phyloP scores from a whole-genome alignment of 2,888 invertebrate species.

The Lepidocyrtinus sp. region DNA sequence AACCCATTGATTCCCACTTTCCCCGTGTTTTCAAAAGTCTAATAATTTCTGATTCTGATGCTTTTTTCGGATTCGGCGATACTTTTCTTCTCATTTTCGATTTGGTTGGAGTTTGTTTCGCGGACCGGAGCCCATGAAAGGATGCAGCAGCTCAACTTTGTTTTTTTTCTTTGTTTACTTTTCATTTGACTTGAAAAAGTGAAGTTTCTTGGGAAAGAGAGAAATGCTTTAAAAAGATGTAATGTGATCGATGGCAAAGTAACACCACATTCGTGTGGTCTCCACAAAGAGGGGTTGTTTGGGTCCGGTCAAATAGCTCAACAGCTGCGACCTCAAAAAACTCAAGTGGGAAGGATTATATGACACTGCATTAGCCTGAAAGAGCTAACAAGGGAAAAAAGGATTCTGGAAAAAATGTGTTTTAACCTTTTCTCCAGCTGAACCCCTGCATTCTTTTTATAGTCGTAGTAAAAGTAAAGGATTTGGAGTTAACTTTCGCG shows the following conservation, averaged over 20 bases:
- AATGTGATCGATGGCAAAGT: constrained; percentile 37
- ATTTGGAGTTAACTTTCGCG: constrained; percentile 3
- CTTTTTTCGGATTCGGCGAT: too few species aligned
- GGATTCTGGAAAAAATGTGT: not conserved
- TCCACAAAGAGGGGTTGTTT: not conserved
- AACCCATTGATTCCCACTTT: too few species aligned
- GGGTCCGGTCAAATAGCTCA: constrained; percentile 17
- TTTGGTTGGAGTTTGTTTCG: too few species aligned
- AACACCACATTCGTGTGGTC: constrained; percentile 21
- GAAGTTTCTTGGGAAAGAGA: not conserved
- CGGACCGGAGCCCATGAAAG: too few species aligned
- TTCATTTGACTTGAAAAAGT: not conserved
- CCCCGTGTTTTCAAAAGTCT: too few species aligned
- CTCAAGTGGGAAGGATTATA: constrained; percentile 36
- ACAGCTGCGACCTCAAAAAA: constrained; percentile 29
- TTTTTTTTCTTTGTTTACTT: not conserved
- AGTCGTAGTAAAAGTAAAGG: not conserved
- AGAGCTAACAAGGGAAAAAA: constrained; percentile 37
- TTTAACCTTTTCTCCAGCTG: constrained; percentile 36
- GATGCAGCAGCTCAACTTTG: constrained; percentile 8
- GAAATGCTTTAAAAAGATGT: not conserved
- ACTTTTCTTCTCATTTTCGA: too few species aligned
- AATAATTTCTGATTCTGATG: too few species aligned
- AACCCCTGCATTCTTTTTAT: not conserved
- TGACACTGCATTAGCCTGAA: constrained; percentile 51